Evolutionary conservation across 2,113 vertebrate species (phyloP).

Genomic region (Tamias sibiricus): DNA sequence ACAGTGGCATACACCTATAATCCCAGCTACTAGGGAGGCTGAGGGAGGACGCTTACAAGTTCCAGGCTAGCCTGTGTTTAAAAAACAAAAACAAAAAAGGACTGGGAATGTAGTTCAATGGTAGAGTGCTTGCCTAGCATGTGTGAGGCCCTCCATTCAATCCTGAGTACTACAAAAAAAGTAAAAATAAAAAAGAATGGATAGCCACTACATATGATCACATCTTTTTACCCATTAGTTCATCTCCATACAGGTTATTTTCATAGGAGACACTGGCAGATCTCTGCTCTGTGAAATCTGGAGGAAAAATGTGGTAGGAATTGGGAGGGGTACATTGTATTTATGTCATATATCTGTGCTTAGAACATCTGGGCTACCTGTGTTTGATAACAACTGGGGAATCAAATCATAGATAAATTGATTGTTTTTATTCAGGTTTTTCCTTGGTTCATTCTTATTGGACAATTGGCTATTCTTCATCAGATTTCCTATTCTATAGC

Average conservation of each 20-base stretch:
- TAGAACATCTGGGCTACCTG: not conserved
- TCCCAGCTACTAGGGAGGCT: not conserved
- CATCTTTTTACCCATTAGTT: not conserved
- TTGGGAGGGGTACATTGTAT: not conserved
- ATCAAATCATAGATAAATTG: not conserved
- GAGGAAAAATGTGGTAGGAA: not conserved
- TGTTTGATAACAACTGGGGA: not conserved
- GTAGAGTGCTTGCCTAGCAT: not conserved
- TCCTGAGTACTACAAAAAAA: not conserved
- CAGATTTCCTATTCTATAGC: not conserved
- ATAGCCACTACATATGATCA: not conserved
- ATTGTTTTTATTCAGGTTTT: not conserved
- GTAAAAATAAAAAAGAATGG: not conserved
- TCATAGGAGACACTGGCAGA: not conserved
- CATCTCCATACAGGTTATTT: not conserved
- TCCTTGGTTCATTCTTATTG: not conserved
- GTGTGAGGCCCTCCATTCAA: not conserved
- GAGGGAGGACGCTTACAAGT: not conserved
- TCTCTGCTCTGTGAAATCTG: not conserved
- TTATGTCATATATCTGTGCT: not conserved
- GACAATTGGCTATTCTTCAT: conserved; percentile 8
- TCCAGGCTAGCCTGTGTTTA: not conserved
- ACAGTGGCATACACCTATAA: not conserved
- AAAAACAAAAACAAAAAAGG: not conserved
- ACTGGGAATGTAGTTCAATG: not conserved